Conservation (phyloP, 2,113 vertebrate genomes). For the Columbina picui region DNA sequence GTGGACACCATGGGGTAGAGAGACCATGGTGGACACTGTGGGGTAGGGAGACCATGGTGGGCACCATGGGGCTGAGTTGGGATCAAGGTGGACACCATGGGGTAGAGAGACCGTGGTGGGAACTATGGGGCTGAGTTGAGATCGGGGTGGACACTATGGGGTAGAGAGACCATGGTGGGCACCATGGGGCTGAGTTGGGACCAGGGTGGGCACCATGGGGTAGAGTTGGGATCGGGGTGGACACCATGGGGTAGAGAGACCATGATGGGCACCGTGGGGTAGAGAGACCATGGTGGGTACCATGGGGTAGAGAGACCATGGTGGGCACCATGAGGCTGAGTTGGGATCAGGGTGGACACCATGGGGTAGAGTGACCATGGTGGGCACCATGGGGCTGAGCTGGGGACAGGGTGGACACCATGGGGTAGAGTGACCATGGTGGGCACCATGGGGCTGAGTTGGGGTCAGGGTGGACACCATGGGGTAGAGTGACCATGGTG, state of each 20-base stretch:
- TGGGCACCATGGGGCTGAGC: too few species aligned
- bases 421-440: not conserved
- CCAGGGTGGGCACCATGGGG: not conserved
- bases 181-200: too few species aligned
- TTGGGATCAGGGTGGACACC: too few species aligned
- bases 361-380: too few species aligned
- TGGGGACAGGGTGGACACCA: not conserved
- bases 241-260: too few species aligned
- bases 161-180: not conserved
- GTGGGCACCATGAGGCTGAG: too few species aligned
- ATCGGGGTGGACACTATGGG: too few species aligned
- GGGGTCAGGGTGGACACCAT: too few species aligned
- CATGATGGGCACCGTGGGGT: not conserved
- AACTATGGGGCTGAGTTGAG: slow-evolving; percentile 88
- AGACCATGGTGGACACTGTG: not conserved
- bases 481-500: not conserved
- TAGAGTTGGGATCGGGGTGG: slow-evolving; percentile 23
- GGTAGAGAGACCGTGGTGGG: not conserved
- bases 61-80: too few species aligned
- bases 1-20: not conserved
- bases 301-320: too few species aligned
- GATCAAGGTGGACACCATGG: too few species aligned
- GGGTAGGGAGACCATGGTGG: not conserved
- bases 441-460: too few species aligned
- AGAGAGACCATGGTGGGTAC: not conserved